These are phyloP conservation scores for Nesometra sesokonis DNA, from an alignment of 35 echinoderm and acorn worm species.

Conservation along the genomic window DNA sequence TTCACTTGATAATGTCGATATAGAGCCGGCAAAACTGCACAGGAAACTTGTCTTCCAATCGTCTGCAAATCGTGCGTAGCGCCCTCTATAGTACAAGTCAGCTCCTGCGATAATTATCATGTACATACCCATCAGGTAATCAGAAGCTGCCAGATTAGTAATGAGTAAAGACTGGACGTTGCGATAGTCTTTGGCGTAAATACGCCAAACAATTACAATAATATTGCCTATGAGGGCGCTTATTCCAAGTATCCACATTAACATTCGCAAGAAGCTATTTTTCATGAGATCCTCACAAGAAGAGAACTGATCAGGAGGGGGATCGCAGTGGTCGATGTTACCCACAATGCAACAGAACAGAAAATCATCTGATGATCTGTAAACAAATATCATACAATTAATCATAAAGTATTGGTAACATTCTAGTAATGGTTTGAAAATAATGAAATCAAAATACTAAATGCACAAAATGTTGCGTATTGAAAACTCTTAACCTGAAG, in stretches of 20 bases:
- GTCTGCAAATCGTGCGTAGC: constrained; percentile 15
- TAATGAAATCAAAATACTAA: constrained; percentile 36
- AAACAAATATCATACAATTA: background rate
- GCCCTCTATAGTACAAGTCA: constrained; percentile 60
- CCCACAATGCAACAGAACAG: constrained; percentile 49
- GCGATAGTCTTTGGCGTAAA: constrained; percentile 36
- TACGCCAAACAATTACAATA: constrained; percentile 77
- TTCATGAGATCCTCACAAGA: constrained; percentile 90
- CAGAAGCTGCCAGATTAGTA: constrained; percentile 67
- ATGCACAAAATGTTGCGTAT: constrained; percentile 52
- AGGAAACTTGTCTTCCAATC: constrained; percentile 70
- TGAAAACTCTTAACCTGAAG: constrained; percentile 84
- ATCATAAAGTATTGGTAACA: background rate
- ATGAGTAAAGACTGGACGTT: constrained; percentile 86
- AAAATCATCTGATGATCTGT: constrained; percentile 66
- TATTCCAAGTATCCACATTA: constrained; percentile 80
- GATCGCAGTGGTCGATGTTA: constrained; percentile 24
- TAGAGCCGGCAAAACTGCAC: constrained; percentile 62
- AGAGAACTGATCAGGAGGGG: constrained; percentile 73
- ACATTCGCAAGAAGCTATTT: constrained; percentile 57
- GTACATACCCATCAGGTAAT: constrained; percentile 86
- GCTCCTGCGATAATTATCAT: constrained; percentile 87
- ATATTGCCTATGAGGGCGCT: constrained; percentile 79
- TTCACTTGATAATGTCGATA: constrained; percentile 78
- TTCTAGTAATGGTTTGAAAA: background rate